Conservation (phyloP, 2,113 vertebrate species). For the Glaucidium brasilianum region DNA sequence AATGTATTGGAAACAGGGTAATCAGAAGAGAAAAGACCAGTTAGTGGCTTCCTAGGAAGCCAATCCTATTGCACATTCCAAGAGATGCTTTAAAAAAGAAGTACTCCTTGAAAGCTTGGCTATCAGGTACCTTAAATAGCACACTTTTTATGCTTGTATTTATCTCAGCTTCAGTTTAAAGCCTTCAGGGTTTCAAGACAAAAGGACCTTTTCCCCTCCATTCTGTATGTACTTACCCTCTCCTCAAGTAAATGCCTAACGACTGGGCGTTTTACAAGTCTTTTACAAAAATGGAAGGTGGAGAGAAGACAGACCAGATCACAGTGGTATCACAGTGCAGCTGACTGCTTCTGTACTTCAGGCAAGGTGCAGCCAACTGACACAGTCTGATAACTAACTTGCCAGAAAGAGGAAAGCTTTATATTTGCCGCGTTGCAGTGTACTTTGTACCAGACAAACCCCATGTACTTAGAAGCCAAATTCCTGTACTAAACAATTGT, state of each 20-base stretch:
- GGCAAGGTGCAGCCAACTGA: not conserved
- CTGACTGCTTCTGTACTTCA: not conserved
- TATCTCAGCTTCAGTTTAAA: not conserved
- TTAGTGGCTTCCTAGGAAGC: not conserved
- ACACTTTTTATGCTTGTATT: not conserved
- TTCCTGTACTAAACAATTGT: not conserved
- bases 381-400: rapidly evolving
- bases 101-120: not conserved
- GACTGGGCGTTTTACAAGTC: not conserved
- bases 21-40: not conserved
- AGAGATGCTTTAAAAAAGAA: not conserved
- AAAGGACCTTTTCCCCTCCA: not conserved
- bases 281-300: not conserved
- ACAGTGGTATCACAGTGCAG: rapidly evolving
- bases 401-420: not conserved
- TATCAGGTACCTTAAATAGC: not conserved
- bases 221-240: rapidly evolving
- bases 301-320: too few relatives aligned
- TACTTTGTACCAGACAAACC: not conserved
- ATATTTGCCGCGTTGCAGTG: rapidly evolving
- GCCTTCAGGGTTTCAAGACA: not conserved
- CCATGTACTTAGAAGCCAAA: not conserved
- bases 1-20: not conserved
- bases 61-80: not conserved
- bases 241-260: too few relatives aligned